Conservation (phyloP, 1,140 invertebrate genomes). For the Orchestia grillus region DNA sequence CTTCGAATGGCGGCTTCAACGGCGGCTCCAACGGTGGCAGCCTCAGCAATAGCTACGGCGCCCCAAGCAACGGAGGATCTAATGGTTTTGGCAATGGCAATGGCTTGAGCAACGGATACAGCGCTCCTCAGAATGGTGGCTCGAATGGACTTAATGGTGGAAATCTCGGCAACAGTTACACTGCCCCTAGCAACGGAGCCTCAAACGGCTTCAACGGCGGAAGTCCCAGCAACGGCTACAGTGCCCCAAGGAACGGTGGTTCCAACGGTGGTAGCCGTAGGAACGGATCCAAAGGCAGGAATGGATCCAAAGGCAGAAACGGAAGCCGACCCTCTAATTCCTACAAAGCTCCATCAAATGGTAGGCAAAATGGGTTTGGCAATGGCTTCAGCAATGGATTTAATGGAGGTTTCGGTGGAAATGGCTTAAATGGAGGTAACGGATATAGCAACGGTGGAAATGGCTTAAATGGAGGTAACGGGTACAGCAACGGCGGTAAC, state of each 20-base stretch:
- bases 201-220: slow-evolving; percentile 27
- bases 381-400: background rate
- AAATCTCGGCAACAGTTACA: slow-evolving; percentile 3
- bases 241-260: background rate
- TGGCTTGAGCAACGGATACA: background rate
- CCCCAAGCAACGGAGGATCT: background rate
- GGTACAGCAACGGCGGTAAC: slow-evolving; percentile 5
- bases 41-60: slow-evolving; percentile 19
- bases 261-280: background rate
- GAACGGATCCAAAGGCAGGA: background rate
- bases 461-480: slow-evolving; percentile 14
- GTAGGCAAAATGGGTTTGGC: background rate
- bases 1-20: slow-evolving; percentile 18
- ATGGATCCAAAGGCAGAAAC: background rate
- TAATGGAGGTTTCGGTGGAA: background rate
- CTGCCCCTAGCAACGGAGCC: background rate
- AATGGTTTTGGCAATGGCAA: slow-evolving; percentile 17
- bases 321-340: background rate
- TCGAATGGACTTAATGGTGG: slow-evolving; percentile 21
- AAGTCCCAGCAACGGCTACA: background rate
- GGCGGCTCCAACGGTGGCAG: background rate
- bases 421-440: background rate
- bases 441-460: background rate
- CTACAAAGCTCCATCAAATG: background rate
- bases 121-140: background rate